These are phyloP conservation scores for Tipula helvola DNA, from an alignment of 2,888 invertebrate genomes.

Conservation along the genomic window DNA sequence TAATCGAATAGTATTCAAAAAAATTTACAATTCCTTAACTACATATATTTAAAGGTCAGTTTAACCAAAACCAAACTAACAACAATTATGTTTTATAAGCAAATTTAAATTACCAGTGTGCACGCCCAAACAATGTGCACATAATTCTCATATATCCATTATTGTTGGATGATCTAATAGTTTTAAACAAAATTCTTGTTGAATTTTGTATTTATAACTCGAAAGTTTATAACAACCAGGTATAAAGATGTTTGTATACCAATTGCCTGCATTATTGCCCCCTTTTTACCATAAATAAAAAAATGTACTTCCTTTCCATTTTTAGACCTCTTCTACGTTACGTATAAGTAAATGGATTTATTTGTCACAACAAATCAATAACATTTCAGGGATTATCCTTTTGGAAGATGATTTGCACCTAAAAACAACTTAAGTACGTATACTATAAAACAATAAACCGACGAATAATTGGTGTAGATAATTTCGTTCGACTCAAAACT, in stretches of 20 bases:
- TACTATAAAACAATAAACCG: not conserved
- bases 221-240: not conserved
- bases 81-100: not conserved
- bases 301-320: not conserved
- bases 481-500: not conserved
- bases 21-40: no score
- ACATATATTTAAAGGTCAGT: no score
- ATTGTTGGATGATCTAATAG: not conserved
- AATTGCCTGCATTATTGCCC: not conserved
- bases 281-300: not conserved
- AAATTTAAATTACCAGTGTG: not conserved
- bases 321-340: not conserved
- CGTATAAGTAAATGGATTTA: not conserved
- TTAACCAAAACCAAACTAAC: no score
- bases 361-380: not conserved
- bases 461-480: not conserved
- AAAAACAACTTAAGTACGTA: not conserved
- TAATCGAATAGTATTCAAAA: no score
- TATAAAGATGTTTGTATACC: not conserved
- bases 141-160: not conserved
- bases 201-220: not conserved
- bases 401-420: not conserved
- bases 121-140: not conserved
- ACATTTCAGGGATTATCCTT: not conserved
- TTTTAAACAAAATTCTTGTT: not conserved